These are phyloP conservation scores for Stomorhina lunata DNA, from an alignment of 2,888 invertebrate species.

Conservation along the genomic window DNA sequence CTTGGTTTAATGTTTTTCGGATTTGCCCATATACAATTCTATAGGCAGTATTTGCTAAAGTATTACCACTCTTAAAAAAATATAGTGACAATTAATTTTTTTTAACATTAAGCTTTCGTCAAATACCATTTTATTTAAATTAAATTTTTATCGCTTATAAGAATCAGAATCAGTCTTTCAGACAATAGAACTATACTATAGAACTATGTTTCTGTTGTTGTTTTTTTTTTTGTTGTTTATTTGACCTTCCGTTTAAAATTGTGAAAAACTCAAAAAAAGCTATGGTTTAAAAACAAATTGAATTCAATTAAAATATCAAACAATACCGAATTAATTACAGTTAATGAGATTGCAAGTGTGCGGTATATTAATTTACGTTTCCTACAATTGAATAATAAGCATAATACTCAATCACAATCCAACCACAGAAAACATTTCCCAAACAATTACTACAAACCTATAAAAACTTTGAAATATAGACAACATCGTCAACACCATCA, in stretches of 20 bases:
- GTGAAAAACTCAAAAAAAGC: conserved; percentile 20
- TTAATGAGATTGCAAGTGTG: conserved; percentile 51
- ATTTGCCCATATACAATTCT: too few species aligned
- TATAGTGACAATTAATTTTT: too few species aligned
- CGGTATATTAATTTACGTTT: conserved; percentile 37
- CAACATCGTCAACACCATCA: not conserved
- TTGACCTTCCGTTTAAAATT: not conserved
- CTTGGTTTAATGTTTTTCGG: too few species aligned
- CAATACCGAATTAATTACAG: conserved; percentile 63
- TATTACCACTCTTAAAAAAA: too few species aligned
- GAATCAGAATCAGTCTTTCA: too few species aligned
- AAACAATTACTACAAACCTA: not conserved
- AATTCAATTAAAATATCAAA: conserved; percentile 64
- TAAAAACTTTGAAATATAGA: not conserved
- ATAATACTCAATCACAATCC: conserved; percentile 53
- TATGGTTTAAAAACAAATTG: conserved; percentile 48
- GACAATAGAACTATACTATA: too few species aligned
- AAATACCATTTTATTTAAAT: too few species aligned
- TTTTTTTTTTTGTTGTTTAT: not conserved
- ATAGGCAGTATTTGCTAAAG: too few species aligned
- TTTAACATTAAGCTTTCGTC: too few species aligned
- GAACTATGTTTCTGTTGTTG: too few species aligned
- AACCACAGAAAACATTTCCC: conserved; percentile 32
- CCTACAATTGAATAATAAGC: conserved; percentile 56
- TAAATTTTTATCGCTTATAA: too few species aligned